phyloP scores from a whole-genome alignment of 2,888 invertebrate species.

The Agrotis segetum region DNA sequence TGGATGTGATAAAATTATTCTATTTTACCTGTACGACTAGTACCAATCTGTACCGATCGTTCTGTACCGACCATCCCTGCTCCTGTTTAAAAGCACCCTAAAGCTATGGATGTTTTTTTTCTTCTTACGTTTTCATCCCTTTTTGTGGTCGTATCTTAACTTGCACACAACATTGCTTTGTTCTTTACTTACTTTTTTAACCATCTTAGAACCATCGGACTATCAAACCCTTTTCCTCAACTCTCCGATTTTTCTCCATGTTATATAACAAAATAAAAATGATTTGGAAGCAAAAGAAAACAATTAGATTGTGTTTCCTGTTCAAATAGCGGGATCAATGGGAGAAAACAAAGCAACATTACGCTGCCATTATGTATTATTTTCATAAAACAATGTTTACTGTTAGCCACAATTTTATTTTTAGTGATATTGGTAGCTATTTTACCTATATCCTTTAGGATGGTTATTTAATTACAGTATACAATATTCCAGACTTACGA shows the following conservation, averaged over 20 bases:
- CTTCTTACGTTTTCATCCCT: too few species aligned
- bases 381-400: background rate
- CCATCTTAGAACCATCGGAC: background rate
- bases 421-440: background rate
- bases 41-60: too few species aligned
- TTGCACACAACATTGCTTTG: background rate
- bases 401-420: conserved; percentile 1
- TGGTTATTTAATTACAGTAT: too few species aligned
- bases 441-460: too few species aligned
- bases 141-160: background rate
- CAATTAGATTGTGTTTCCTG: conserved; percentile 20
- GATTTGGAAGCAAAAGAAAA: conserved; percentile 16
- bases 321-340: conserved; percentile 17
- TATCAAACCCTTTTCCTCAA: background rate
- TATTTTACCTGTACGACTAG: too few species aligned
- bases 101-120: too few species aligned
- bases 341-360: conserved; percentile 16
- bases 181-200: background rate
- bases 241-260: background rate
- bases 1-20: too few species aligned
- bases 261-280: background rate
- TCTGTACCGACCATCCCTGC: too few species aligned
- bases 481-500: too few species aligned
- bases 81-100: too few species aligned
- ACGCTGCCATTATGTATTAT: background rate